Base-by-base conservation (phyloP, 2,888 invertebrate species). In the Exocentrus adspersus region DNA sequence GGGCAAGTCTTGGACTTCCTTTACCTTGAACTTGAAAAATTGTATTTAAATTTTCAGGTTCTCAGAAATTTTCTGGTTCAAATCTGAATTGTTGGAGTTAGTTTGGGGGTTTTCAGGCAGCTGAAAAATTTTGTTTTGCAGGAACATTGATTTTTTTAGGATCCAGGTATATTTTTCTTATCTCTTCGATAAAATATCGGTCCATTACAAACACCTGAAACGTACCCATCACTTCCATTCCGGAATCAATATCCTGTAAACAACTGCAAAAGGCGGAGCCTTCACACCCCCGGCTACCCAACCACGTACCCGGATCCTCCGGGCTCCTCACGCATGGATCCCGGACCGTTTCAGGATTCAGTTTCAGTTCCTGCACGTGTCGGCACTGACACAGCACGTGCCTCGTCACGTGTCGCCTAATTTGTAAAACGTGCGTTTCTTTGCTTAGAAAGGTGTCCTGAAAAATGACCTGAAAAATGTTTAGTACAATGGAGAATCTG, bases 401-500 rank as follows among this genome's bases (percentile, higher is more conserved):
- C 19, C 60, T 17, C 7, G 53, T 56, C 68, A 64, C 65, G 65
- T 64, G 65, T 30, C 41, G 4, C 43, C 43, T 63, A 66, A 67
- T 61, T 61, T 52, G 12, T 12, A 50, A 64, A 66, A 60, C 57
- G 65, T 63, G 63, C 32, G 7, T 28, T 16, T 28, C 6, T 24
- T 24, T 14, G 14, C 1, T n/a, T 21, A n/a, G n/a, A n/a, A n/a
- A n/a, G n/a, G n/a, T 48, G 28, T 24, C n/a, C 17, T 12, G 30
- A 32, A 51, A 32, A 30, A 51, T 51, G 51, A 51, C 19, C 30
- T 32, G 17, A 17, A 67, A 59, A 43, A 89, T 89, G 88, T 89
- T 87, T 80, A 87, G 87, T 69, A 51, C 50, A 7, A 87, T 90
- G 86, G 90, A 90, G 71, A 87, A 87, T 79, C 84, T 90, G 67